Conservation (phyloP, 2,888 invertebrate genomes). For the Argynnis bischoffii region DNA sequence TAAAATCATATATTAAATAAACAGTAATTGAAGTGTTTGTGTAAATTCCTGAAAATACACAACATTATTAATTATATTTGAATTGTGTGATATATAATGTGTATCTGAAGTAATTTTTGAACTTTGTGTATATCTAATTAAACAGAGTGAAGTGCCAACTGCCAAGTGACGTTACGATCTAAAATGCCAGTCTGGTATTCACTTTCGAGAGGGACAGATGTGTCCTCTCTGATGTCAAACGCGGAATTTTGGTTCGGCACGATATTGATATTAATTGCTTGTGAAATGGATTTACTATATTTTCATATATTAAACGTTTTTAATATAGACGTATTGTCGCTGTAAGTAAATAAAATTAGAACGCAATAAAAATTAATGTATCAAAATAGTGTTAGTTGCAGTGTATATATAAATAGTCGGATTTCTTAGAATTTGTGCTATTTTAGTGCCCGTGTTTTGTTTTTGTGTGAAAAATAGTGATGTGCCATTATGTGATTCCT, state of each 20-base stretch:
- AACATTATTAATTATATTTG: background rate
- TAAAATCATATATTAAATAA: background rate
- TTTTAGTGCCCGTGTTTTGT: background rate
- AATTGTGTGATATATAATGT: background rate
- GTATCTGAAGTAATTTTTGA: background rate
- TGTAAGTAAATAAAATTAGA: constrained; percentile 17
- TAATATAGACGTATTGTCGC: constrained; percentile 35
- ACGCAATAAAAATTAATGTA: background rate
- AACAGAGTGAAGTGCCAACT: constrained; percentile 25
- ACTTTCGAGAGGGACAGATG: constrained; percentile 57
- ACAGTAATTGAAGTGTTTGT: background rate
- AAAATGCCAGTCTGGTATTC: constrained; percentile 62
- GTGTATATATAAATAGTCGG: no score
- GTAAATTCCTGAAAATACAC: background rate
- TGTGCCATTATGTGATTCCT: background rate
- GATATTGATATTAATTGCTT: constrained; percentile 68
- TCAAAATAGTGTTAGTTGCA: background rate
- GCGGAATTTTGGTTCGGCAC: constrained; percentile 75
- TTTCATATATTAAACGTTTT: constrained; percentile 60
- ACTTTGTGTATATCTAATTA: constrained; percentile 11
- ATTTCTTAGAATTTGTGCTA: background rate
- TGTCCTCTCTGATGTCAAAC: constrained; percentile 59
- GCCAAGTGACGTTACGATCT: constrained; percentile 41
- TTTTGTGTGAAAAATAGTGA: constrained; percentile 1
- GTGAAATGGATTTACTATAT: constrained; percentile 76